Evolutionary conservation across 1,140 invertebrate genomes (phyloP).

Genomic region (Ephestia elutella): DNA sequence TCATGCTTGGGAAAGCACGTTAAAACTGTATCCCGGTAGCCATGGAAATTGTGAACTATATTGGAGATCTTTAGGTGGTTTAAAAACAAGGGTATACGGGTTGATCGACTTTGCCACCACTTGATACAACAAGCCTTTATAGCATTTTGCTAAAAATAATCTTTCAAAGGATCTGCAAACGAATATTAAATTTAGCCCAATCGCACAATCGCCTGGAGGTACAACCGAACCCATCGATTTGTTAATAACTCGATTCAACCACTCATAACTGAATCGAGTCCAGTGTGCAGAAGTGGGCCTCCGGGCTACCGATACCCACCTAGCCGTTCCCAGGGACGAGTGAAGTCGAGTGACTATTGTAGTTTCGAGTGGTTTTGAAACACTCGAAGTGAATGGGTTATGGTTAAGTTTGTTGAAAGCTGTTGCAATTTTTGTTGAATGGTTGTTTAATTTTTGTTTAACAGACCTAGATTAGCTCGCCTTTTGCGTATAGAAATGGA

Average conservation of each 20-base stretch:
- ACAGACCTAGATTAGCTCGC: neutral
- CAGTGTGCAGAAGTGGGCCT: slow-evolving; percentile 12
- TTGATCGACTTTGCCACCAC: too few relatives aligned
- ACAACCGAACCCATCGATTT: neutral
- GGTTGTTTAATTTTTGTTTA: neutral
- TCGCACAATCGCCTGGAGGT: neutral
- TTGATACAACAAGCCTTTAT: too few relatives aligned
- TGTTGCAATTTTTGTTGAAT: neutral
- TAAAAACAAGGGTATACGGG: too few relatives aligned
- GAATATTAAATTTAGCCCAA: too few relatives aligned
- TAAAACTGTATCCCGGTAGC: too few relatives aligned
- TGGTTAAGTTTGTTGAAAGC: neutral
- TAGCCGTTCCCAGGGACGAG: slow-evolving; percentile 6
- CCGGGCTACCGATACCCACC: slow-evolving; percentile 27
- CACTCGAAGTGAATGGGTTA: slow-evolving; percentile 10
- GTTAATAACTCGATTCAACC: slow-evolving; percentile 4
- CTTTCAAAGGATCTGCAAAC: too few relatives aligned
- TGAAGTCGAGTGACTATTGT: slow-evolving; percentile 13
- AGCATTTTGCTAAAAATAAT: too few relatives aligned
- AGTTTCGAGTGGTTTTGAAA: slow-evolving; percentile 23
- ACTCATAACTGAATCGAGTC: neutral
- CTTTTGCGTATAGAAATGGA: too few relatives aligned
- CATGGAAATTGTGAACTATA: too few relatives aligned
- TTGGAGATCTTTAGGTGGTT: too few relatives aligned
- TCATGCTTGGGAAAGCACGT: too few relatives aligned